A percentile compares a stretch with the other conserved stretches of the same genome.
phyloP scores from a whole-genome alignment of 1,140 invertebrate genomes.

The Brachionus rotundiformis region DNA sequence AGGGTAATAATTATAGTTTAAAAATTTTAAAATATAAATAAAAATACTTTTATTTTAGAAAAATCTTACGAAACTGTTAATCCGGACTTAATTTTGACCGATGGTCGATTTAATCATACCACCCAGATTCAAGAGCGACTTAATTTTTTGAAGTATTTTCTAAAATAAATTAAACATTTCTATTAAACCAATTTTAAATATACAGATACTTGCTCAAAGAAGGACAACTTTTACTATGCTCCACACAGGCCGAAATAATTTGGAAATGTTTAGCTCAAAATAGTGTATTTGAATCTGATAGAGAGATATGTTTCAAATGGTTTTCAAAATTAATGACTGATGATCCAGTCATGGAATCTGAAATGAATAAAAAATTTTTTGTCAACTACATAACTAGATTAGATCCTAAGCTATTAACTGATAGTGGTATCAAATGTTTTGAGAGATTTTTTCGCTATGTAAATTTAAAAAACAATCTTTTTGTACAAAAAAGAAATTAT shows the following conservation, averaged over 20 bases:
- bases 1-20: slow-evolving; percentile 56
- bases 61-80: slow-evolving; percentile 74
- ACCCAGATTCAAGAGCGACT: slow-evolving; percentile 89
- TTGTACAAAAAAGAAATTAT: slow-evolving; percentile 79
- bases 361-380: slow-evolving; percentile 94
- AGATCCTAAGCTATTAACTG: slow-evolving; percentile 84
- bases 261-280: slow-evolving; percentile 93
- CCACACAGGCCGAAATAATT: slow-evolving; percentile 92
- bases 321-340: slow-evolving; percentile 89
- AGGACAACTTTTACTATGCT: slow-evolving; percentile 90
- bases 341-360: slow-evolving; percentile 91
- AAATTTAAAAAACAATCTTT: slow-evolving; percentile 89
- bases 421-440: slow-evolving; percentile 91
- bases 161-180: background rate
- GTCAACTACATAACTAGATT: slow-evolving; percentile 89
- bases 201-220: slow-evolving; percentile 70
- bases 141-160: slow-evolving; percentile 75
- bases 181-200: background rate
- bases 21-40: background rate
- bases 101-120: slow-evolving; percentile 85
- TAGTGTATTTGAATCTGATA: slow-evolving; percentile 83
- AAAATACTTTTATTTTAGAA: background rate
- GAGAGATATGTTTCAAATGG: slow-evolving; percentile 96
- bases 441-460: slow-evolving; percentile 94
- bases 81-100: slow-evolving; percentile 78